Evolutionary conservation across 2,797 vertebrate genomes (phyloP).

Genomic region (Catostomus latipinnis): DNA sequence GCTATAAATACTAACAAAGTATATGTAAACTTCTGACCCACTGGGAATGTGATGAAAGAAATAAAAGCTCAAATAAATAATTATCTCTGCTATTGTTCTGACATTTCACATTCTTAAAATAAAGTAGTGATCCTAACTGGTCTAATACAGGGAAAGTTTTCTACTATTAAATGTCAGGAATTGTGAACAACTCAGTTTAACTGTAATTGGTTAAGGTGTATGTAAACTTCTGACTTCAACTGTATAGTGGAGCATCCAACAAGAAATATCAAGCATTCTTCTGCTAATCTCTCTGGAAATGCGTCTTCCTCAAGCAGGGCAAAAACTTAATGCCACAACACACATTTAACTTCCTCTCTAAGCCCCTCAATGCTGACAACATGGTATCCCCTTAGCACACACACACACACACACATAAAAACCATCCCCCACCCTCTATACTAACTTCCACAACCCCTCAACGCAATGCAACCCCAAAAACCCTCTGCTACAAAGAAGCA

Average conservation of each 20-base stretch:
- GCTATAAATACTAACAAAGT: no score
- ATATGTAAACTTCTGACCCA: no score
- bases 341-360: slow-evolving; percentile 62
- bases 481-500: slow-evolving; percentile 52
- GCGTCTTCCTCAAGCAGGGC: slow-evolving; percentile 37
- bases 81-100: no score
- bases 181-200: no score
- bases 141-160: no score
- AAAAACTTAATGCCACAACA: slow-evolving; percentile 36
- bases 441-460: slow-evolving; percentile 38
- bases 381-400: slow-evolving; percentile 24
- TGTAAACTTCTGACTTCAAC: not conserved
- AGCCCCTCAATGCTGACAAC: slow-evolving; percentile 56
- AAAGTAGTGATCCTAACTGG: no score
- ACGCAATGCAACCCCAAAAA: slow-evolving; percentile 10
- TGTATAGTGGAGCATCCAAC: not conserved
- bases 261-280: slow-evolving; percentile 32
- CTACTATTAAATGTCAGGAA: no score
- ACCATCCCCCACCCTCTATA: slow-evolving; percentile 15
- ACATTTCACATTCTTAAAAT: no score
- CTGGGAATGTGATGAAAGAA: no score
- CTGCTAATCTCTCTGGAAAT: slow-evolving; percentile 32
- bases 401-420: slow-evolving; percentile 17
- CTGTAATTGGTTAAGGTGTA: no score
- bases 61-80: no score